phyloP scores from a whole-genome alignment of 2,113 vertebrate genomes.

The Arothron firmamentum region DNA sequence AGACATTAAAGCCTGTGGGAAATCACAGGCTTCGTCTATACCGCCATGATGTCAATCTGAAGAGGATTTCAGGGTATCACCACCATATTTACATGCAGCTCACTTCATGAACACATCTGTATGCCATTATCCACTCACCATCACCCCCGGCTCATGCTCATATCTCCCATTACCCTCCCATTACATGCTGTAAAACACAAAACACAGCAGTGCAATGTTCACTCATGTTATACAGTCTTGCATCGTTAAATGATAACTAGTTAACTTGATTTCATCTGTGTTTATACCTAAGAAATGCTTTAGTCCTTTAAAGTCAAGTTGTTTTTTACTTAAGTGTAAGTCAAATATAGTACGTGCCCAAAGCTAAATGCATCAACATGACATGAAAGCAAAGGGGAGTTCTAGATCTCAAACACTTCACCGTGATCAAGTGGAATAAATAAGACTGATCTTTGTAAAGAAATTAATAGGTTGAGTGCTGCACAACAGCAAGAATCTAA shows the following conservation, averaged over 20 bases:
- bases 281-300: slow-evolving; percentile 18
- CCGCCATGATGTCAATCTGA: slow-evolving; percentile 23
- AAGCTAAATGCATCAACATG: slow-evolving; percentile 23
- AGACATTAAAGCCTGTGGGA: not conserved
- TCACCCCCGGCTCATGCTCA: slow-evolving; percentile 41
- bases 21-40: slow-evolving; percentile 3
- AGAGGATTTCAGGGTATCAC: slow-evolving; percentile 40
- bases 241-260: slow-evolving; percentile 1
- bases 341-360: slow-evolving; percentile 41
- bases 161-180: slow-evolving; percentile 55
- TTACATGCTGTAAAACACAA: slow-evolving; percentile 51
- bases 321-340: slow-evolving; percentile 41
- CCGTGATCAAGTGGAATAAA: slow-evolving; percentile 19
- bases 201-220: slow-evolving; percentile 26
- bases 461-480: not conserved
- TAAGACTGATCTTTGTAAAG: not conserved
- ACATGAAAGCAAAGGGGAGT: slow-evolving; percentile 26
- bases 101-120: slow-evolving; percentile 66
- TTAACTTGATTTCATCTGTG: slow-evolving; percentile 13
- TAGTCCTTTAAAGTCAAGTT: slow-evolving; percentile 34
- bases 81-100: slow-evolving; percentile 53
- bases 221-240: slow-evolving; percentile 11
- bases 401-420: slow-evolving; percentile 16
- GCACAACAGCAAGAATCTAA: slow-evolving; percentile 1
- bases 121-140: slow-evolving; percentile 60